These are phyloP conservation scores for Lochmaea capreae DNA, from an alignment of 2,888 invertebrate genomes.

Conservation along the genomic window DNA sequence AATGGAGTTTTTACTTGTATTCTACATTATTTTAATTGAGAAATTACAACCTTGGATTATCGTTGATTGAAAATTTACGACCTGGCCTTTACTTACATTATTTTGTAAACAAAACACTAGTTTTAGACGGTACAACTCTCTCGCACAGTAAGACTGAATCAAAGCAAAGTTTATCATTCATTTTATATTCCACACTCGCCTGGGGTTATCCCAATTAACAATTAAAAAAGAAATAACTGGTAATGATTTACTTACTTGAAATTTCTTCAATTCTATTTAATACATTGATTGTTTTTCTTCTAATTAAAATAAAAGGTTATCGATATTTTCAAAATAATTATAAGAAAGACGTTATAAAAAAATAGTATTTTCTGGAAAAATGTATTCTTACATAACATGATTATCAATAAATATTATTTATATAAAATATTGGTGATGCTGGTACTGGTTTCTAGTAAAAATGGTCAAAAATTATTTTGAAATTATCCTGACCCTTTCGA, in stretches of 20 bases:
- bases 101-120: not conserved
- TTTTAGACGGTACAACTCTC: not conserved
- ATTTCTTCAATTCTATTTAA: not conserved
- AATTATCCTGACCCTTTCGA: too few relatives aligned
- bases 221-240: not conserved
- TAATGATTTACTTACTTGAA: not conserved
- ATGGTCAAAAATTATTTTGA: too few relatives aligned
- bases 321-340: not conserved
- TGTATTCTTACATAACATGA: not conserved
- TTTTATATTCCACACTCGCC: conserved; percentile 1
- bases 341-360: not conserved
- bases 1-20: too few relatives aligned
- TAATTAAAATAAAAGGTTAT: not conserved
- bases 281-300: not conserved
- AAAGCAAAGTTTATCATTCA: not conserved
- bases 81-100: not conserved
- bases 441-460: too few relatives aligned
- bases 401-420: too few relatives aligned
- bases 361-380: not conserved
- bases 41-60: too few relatives aligned
- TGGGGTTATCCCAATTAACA: conserved; percentile 1
- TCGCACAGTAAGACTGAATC: not conserved
- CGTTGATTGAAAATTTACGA: too few relatives aligned
- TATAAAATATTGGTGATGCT: too few relatives aligned
- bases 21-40: too few relatives aligned